A percentile compares a stretch with the other conserved stretches of the same genome.
Evolutionary conservation across 2,797 vertebrate genomes (phyloP).

Genomic region (Synaphobranchus kaupii): DNA sequence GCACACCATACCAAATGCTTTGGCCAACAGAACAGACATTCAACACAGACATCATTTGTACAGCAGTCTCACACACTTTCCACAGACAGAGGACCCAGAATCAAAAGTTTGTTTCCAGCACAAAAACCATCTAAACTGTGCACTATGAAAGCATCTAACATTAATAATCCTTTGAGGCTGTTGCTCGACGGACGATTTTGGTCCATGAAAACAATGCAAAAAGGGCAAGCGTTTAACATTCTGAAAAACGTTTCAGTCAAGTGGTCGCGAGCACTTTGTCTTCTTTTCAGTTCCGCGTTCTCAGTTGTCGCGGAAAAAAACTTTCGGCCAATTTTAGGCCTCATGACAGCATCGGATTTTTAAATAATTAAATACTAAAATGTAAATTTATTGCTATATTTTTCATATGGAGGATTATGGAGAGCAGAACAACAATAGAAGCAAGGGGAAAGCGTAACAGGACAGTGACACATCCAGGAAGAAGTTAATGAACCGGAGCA

Average conservation of each 20-base stretch:
- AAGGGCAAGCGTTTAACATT: not conserved
- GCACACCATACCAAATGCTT: not conserved
- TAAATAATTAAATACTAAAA: constrained; percentile 27
- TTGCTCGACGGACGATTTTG: not conserved
- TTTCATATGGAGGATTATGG: constrained; percentile 18
- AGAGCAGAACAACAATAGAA: not conserved
- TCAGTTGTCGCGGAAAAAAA: constrained; percentile 9
- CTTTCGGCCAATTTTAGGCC: not conserved
- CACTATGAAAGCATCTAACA: not conserved
- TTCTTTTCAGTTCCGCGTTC: constrained; percentile 10
- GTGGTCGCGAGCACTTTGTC: constrained; percentile 9
- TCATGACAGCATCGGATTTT: constrained; percentile 21
- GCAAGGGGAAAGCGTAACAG: not conserved
- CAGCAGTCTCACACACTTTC: not conserved
- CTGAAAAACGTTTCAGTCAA: constrained; percentile 29
- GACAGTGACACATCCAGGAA: constrained; percentile 6
- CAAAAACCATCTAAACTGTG: not conserved
- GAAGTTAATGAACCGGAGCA: constrained; percentile 1
- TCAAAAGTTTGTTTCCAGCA: constrained; percentile 10
- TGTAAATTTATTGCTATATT: constrained; percentile 4
- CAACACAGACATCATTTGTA: not conserved
- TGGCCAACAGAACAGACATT: not conserved
- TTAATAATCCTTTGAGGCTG: constrained; percentile 21
- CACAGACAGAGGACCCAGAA: constrained; percentile 9
- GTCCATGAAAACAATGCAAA: constrained; percentile 16